Evolutionary conservation across 2,797 vertebrate species (phyloP).

Genomic region (Miichthys miiuy): DNA sequence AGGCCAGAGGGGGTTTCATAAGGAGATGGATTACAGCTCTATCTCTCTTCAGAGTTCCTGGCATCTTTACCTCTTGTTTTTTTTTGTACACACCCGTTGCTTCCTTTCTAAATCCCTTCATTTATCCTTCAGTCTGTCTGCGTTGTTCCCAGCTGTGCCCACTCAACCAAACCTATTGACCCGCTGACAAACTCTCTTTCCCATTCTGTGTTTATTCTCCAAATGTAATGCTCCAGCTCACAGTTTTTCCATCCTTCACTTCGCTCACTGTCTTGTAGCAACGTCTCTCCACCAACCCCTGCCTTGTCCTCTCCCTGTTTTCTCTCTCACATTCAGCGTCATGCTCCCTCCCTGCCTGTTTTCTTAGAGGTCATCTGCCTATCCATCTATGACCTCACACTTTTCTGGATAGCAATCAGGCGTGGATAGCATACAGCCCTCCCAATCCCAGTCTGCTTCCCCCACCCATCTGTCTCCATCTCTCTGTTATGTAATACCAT

Average conservation of each 20-base stretch:
- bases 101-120: conserved; percentile 39
- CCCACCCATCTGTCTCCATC: conserved; percentile 28
- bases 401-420: conserved; percentile 51
- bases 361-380: neutral
- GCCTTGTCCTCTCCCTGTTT: neutral
- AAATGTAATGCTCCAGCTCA: conserved; percentile 28
- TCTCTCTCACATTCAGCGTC: neutral
- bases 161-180: conserved; percentile 43
- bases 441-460: conserved; percentile 37
- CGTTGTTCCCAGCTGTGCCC: conserved; percentile 46
- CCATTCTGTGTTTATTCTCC: conserved; percentile 24
- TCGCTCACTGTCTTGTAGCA: conserved; percentile 28
- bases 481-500: conserved; percentile 68
- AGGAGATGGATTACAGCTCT: conserved; percentile 39
- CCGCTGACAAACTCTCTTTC: conserved; percentile 5
- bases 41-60: conserved; percentile 33
- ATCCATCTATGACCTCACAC: conserved; percentile 36
- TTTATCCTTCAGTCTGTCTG: conserved; percentile 44
- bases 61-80: conserved; percentile 20
- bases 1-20: conserved; percentile 41
- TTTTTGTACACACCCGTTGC: conserved; percentile 5
- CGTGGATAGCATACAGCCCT: conserved; percentile 48
- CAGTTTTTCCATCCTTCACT: conserved; percentile 29
- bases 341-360: neutral
- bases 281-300: conserved; percentile 12